Percentiles rank a stretch among this genome's conserved stretches.
These are phyloP conservation scores for Trinorchestia longiramus DNA, from an alignment of 1,140 invertebrate species.

Conservation along the genomic window DNA sequence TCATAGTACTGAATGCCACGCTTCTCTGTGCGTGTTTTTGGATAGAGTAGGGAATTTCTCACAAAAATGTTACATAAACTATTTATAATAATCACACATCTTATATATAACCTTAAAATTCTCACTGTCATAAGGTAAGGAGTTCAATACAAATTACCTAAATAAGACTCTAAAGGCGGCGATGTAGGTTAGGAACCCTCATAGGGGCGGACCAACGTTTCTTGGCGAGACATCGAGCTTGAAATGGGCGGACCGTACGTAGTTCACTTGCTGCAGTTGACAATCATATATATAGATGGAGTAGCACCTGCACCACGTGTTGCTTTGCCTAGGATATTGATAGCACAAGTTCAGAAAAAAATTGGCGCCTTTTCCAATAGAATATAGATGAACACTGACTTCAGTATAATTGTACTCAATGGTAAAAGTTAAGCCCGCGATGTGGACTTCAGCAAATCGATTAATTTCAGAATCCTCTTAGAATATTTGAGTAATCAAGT, in stretches of 20 bases:
- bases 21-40: too few species aligned
- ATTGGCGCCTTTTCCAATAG: not conserved
- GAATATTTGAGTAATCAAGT: not conserved
- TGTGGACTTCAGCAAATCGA: not conserved
- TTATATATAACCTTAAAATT: too few species aligned
- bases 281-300: not conserved
- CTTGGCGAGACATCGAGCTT: not conserved
- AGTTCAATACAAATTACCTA: too few species aligned
- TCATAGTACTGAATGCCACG: too few species aligned
- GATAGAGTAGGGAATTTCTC: too few species aligned
- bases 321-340: not conserved
- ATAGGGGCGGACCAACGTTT: not conserved
- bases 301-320: slow-evolving; percentile 31
- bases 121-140: too few species aligned
- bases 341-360: not conserved
- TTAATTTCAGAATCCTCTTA: not conserved
- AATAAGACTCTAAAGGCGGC: not conserved
- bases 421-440: not conserved
- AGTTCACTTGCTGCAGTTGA: not conserved
- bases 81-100: too few species aligned
- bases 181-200: not conserved
- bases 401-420: not conserved
- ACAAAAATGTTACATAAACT: too few species aligned
- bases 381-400: not conserved
- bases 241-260: not conserved